phyloP scores from a whole-genome alignment of 1,140 invertebrate species.

The Diachasma alloeum region DNA sequence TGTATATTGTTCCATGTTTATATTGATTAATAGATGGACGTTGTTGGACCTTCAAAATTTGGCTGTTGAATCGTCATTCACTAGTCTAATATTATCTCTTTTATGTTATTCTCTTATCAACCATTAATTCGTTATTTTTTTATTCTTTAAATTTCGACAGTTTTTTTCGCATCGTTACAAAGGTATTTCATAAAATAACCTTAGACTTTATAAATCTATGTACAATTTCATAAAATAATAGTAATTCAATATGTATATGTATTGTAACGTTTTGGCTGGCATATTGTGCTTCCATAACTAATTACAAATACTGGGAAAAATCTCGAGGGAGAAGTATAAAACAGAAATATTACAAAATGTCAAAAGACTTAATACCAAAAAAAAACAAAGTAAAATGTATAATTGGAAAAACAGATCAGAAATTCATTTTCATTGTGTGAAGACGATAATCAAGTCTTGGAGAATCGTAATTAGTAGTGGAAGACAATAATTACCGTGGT shows the following conservation, averaged over 20 bases:
- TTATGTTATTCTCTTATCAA: background rate
- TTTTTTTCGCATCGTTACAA: background rate
- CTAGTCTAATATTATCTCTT: background rate
- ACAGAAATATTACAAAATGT: background rate
- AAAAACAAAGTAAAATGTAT: background rate
- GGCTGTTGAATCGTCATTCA: background rate
- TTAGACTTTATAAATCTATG: constrained; percentile 54
- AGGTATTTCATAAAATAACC: constrained; percentile 25
- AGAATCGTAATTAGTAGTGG: background rate
- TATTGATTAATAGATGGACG: background rate
- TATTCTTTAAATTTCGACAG: background rate
- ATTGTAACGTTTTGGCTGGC: constrained; percentile 22
- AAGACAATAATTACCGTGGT: background rate
- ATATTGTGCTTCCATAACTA: background rate
- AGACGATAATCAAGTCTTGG: background rate
- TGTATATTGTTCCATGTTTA: background rate
- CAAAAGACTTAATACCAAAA: background rate
- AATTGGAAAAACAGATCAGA: background rate
- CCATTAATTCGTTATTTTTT: background rate
- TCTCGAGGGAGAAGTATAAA: background rate
- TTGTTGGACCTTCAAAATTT: constrained; percentile 27
- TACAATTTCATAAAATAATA: constrained; percentile 60
- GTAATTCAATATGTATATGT: constrained; percentile 42
- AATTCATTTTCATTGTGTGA: background rate
- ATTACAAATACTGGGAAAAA: background rate